phyloP scores from a whole-genome alignment of 2,888 invertebrate genomes.

The Amiota communis region DNA sequence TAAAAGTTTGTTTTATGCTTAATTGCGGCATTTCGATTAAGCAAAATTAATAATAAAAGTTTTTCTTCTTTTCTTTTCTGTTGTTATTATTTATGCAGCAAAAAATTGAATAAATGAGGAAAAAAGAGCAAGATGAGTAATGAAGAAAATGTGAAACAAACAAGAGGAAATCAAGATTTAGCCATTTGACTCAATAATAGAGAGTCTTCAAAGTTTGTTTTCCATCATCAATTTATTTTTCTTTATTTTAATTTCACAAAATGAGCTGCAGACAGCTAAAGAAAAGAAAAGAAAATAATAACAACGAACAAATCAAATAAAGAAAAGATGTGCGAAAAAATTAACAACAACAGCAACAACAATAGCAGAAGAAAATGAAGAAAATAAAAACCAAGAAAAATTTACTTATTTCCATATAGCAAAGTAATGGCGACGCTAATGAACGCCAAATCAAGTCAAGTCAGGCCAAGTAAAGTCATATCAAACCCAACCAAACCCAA shows the following conservation, averaged over 20 bases:
- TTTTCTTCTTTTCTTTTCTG: conserved; percentile 36
- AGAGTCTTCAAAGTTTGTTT: conserved; percentile 18
- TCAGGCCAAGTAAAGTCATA: too few species aligned
- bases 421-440: conserved; percentile 42
- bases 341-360: background rate
- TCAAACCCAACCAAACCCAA: background rate
- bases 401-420: too few species aligned
- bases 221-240: background rate
- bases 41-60: conserved; percentile 64
- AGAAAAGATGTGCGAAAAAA: background rate
- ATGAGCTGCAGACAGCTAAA: conserved; percentile 2
- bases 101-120: conserved; percentile 32
- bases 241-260: conserved; percentile 15
- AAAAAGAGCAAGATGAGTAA: background rate
- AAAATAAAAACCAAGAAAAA: conserved; percentile 4
- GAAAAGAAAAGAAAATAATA: too few species aligned
- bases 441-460: conserved; percentile 27
- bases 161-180: conserved; percentile 24
- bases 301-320: too few species aligned
- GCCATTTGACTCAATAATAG: conserved; percentile 4
- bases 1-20: conserved; percentile 50
- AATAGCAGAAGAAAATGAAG: background rate
- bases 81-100: conserved; percentile 27
- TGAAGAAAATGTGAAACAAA: background rate
- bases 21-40: conserved; percentile 65